Percentiles rank a stretch among this genome's conserved stretches.
Conservation (phyloP, 2,888 invertebrate species). For the Cancer borealis region DNA sequence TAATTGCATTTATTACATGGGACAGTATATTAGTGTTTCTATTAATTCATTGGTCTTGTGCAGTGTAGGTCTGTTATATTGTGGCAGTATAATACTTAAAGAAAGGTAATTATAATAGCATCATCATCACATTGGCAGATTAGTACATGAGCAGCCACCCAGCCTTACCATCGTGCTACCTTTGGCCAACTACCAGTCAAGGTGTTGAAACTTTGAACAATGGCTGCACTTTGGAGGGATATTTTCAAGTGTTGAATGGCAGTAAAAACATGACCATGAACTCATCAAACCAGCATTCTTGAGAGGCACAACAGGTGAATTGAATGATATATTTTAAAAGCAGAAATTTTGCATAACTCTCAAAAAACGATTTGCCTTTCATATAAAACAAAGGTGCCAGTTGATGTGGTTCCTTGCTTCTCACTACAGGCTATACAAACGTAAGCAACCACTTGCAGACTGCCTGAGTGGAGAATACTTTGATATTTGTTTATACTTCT, state of each 20-base stretch:
- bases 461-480: conserved; percentile 15
- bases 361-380: background rate
- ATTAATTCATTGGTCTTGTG: background rate
- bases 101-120: background rate
- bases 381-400: background rate
- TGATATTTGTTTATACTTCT: background rate
- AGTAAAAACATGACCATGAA: background rate
- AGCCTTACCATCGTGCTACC: background rate
- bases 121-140: background rate
- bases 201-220: background rate
- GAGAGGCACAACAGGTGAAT: conserved; percentile 5
- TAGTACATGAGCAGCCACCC: background rate
- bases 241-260: conserved; percentile 3
- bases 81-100: background rate
- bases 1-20: background rate
- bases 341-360: background rate
- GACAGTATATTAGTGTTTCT: background rate
- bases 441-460: background rate
- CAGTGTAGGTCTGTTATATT: background rate
- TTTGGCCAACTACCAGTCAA: background rate
- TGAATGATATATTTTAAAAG: background rate
- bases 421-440: background rate
- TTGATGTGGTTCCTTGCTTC: background rate
- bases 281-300: background rate
- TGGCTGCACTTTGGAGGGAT: background rate